Percentiles rank a stretch among this genome's conserved stretches.
These are phyloP conservation scores for Leptarthrus brevirostris DNA, from an alignment of 2,888 invertebrate genomes.

Conservation along the genomic window DNA sequence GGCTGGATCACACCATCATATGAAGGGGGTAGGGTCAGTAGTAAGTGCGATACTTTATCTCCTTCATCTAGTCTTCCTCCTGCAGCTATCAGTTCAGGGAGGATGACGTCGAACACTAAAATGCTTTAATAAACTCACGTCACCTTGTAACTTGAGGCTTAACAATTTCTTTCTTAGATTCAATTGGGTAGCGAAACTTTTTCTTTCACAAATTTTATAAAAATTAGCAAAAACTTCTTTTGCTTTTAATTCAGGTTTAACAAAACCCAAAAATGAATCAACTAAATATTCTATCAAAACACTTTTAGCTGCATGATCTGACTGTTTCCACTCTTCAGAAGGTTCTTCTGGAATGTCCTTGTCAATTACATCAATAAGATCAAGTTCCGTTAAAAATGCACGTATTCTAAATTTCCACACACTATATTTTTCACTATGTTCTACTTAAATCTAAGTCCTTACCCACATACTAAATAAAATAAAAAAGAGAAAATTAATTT, in stretches of 20 bases:
- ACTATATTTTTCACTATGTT: slow-evolving; percentile 1
- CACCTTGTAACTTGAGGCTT: slow-evolving; percentile 19
- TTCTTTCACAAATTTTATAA: neutral
- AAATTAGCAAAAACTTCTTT: neutral
- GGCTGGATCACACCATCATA: slow-evolving; percentile 63
- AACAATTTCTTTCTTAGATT: neutral
- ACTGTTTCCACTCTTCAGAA: slow-evolving; percentile 49
- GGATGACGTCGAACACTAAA: slow-evolving; percentile 59
- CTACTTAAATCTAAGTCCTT: no score
- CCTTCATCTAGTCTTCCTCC: no score
- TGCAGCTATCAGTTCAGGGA: slow-evolving; percentile 59
- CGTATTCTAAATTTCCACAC: slow-evolving; percentile 51
- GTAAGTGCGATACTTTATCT: slow-evolving; percentile 61
- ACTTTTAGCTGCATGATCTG: slow-evolving; percentile 48
- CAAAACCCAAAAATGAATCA: slow-evolving; percentile 51
- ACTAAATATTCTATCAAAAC: slow-evolving; percentile 50
- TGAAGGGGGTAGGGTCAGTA: slow-evolving; percentile 60
- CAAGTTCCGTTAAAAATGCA: slow-evolving; percentile 49
- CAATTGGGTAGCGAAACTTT: no score
- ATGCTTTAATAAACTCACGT: neutral
- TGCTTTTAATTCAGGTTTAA: neutral
- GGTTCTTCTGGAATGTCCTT: neutral
- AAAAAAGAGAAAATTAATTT: no score
- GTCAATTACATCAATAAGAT: slow-evolving; percentile 51
- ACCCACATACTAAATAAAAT: no score